Evolutionary conservation across 2,888 invertebrate species (phyloP).

Genomic region (Mellilla xanthometata): DNA sequence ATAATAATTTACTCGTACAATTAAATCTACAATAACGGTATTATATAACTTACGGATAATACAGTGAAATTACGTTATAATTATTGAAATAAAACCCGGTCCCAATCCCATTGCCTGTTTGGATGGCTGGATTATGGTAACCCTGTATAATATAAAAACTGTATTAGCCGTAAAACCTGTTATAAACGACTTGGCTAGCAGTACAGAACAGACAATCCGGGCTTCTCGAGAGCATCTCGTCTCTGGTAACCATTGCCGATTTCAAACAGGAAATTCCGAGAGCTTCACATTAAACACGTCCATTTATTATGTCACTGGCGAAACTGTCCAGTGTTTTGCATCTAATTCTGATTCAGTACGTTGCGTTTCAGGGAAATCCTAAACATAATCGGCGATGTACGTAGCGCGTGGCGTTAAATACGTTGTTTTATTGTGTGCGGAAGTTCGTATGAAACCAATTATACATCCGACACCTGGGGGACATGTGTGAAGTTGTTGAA

Average conservation of each 20-base stretch:
- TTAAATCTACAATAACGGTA: no score
- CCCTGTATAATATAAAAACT: constrained; percentile 10
- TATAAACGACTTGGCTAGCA: constrained; percentile 29
- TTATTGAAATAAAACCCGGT: no score
- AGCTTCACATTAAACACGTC: not conserved
- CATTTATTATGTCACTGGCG: constrained; percentile 2
- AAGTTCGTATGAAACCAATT: constrained; percentile 26
- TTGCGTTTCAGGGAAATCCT: not conserved
- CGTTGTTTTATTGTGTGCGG: constrained; percentile 4
- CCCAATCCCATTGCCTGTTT: no score
- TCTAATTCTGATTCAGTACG: constrained; percentile 2
- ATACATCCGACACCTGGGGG: constrained; percentile 21
- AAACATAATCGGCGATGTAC: constrained; percentile 4
- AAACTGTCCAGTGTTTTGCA: not conserved
- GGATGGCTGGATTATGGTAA: no score
- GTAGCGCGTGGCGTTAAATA: not conserved
- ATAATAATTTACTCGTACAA: no score
- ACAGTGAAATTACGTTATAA: no score
- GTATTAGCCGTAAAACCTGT: constrained; percentile 14
- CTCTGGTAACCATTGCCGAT: no score
- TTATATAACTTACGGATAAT: no score
- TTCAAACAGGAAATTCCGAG: not conserved
- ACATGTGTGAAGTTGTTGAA: constrained; percentile 18
- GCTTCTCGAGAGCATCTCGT: constrained; percentile 21
- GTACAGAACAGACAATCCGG: constrained; percentile 30